phyloP scores from a whole-genome alignment of 2,888 invertebrate genomes.

The Xylota segnis region DNA sequence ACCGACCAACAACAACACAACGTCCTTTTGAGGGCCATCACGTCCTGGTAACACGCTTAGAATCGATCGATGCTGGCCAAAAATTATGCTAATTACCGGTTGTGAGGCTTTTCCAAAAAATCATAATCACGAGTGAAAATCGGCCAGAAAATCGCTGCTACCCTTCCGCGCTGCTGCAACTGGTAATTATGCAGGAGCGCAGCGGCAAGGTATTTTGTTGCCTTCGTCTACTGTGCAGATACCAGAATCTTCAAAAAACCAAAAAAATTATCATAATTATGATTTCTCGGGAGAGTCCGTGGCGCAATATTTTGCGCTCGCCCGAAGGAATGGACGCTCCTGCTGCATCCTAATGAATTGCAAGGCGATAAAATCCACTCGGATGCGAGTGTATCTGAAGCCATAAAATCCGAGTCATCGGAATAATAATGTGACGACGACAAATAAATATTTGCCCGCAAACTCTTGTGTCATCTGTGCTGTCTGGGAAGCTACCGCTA shows the following conservation, averaged over 20 bases:
- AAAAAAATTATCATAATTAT: constrained; percentile 70
- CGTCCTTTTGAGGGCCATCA: constrained; percentile 59
- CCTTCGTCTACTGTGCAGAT: constrained; percentile 47
- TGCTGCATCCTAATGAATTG: constrained; percentile 74
- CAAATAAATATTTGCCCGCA: constrained; percentile 76
- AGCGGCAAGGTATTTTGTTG: constrained; percentile 28
- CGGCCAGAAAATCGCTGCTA: constrained; percentile 63
- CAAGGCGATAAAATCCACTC: constrained; percentile 74
- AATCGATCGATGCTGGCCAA: constrained; percentile 65
- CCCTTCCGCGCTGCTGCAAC: constrained; percentile 53
- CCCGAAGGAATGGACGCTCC: constrained; percentile 62
- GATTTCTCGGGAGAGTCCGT: constrained; percentile 67
- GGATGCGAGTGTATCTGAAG: constrained; percentile 60
- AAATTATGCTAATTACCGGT: constrained; percentile 78
- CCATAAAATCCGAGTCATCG: constrained; percentile 70
- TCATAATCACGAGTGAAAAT: constrained; percentile 74
- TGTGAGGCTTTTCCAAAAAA: constrained; percentile 70
- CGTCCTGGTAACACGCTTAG: constrained; percentile 66
- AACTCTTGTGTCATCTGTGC: constrained; percentile 71
- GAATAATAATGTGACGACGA: constrained; percentile 76
- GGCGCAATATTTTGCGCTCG: constrained; percentile 47
- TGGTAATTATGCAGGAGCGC: constrained; percentile 72
- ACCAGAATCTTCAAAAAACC: constrained; percentile 59
- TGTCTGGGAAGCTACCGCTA: constrained; percentile 57
- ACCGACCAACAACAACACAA: constrained; percentile 6